phyloP scores from a whole-genome alignment of 2,888 invertebrate species.

The Hartigia nigra region DNA sequence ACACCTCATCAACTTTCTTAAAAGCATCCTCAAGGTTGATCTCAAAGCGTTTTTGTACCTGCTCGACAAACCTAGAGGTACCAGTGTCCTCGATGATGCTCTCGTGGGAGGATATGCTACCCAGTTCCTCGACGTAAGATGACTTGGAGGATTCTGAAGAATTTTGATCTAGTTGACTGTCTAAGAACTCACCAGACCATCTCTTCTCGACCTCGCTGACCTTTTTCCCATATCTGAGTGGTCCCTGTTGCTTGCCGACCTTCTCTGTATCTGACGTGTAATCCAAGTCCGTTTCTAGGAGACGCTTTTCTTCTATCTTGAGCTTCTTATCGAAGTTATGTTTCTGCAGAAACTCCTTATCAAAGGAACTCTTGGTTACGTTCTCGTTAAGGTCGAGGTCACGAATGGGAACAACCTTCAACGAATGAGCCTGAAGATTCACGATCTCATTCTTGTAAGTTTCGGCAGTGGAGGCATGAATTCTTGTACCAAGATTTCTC shows the following conservation, averaged over 20 bases:
- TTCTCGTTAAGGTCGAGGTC: conserved; percentile 43
- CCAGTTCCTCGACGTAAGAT: conserved; percentile 57
- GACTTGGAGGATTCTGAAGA: conserved; percentile 58
- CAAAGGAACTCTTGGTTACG: conserved; percentile 38
- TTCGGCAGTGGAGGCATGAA: conserved; percentile 49
- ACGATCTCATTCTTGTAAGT: conserved; percentile 49
- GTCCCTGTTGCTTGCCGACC: conserved; percentile 1
- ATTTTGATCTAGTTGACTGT: conserved; percentile 40
- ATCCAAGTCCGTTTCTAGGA: conserved; percentile 40
- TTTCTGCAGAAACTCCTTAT: conserved; percentile 48
- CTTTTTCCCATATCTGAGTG: conserved; percentile 48
- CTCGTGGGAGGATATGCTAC: conserved; percentile 53
- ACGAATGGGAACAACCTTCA: conserved; percentile 24
- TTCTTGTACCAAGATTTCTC: conserved; percentile 47
- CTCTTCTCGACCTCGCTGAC: conserved; percentile 56
- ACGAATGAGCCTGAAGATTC: conserved; percentile 24
- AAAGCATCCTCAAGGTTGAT: conserved; percentile 13
- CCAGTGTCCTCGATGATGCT: conserved; percentile 36
- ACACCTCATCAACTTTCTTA: conserved; percentile 27
- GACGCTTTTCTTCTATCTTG: conserved; percentile 48
- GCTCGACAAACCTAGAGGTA: conserved; percentile 7
- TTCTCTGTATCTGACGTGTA: conserved; percentile 37
- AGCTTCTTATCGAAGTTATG: conserved; percentile 48
- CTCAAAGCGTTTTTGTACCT: conserved; percentile 12
- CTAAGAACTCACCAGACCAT: conserved; percentile 59